Evolutionary conservation across 2,113 vertebrate genomes (phyloP).

Genomic region (Mirza zaza): DNA sequence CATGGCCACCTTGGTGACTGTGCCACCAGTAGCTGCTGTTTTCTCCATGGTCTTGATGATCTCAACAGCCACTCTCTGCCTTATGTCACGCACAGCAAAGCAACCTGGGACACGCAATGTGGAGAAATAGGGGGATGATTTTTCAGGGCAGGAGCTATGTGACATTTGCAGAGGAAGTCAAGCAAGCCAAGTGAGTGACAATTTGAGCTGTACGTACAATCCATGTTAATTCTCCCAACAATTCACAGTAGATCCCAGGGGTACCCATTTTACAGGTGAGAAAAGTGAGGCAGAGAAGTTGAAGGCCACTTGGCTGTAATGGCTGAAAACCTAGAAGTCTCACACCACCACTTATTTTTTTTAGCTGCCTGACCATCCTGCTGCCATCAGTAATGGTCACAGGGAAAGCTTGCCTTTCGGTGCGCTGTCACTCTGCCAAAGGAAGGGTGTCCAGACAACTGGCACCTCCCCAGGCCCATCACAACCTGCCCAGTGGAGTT

Average conservation of each 20-base stretch:
- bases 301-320: background rate
- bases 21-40: conserved; percentile 79
- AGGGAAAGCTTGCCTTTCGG: background rate
- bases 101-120: background rate
- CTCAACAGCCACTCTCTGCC: background rate
- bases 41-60: conserved; percentile 81
- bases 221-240: background rate
- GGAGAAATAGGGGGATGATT: background rate
- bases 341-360: background rate
- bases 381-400: background rate
- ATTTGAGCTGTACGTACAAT: background rate
- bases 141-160: background rate
- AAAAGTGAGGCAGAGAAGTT: background rate
- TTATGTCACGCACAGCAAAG: conserved; percentile 83
- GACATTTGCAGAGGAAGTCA: background rate
- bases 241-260: background rate
- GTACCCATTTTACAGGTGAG: background rate
- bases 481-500: background rate
- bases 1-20: conserved; percentile 87
- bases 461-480: background rate
- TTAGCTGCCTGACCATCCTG: background rate
- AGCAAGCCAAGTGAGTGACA: background rate
- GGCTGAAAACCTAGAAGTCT: background rate
- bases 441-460: background rate
- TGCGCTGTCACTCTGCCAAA: background rate